Evolutionary conservation across 2,113 vertebrate genomes (phyloP).

Genomic region (Scomber japonicus): DNA sequence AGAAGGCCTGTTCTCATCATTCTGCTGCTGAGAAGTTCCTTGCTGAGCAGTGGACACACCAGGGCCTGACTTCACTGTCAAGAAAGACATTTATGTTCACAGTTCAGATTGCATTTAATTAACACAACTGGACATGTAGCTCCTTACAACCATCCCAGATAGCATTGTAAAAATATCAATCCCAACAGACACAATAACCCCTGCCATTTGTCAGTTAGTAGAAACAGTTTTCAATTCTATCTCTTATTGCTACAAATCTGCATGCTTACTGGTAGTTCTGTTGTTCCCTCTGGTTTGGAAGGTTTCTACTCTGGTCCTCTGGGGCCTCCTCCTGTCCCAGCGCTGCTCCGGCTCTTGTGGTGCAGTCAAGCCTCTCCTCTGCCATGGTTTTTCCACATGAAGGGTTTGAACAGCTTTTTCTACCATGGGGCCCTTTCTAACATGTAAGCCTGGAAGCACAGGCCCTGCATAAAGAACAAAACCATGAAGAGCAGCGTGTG

Average conservation of each 20-base stretch:
- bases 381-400: constrained; percentile 81
- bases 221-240: not conserved
- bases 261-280: constrained; percentile 64
- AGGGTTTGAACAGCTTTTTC: constrained; percentile 96
- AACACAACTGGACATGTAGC: not conserved
- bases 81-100: constrained; percentile 7
- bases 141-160: not conserved
- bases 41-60: constrained; percentile 77
- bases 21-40: constrained; percentile 78
- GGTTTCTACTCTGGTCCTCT: constrained; percentile 72
- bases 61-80: constrained; percentile 60
- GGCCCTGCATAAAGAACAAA: constrained; percentile 69
- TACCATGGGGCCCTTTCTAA: constrained; percentile 93
- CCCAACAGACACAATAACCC: not conserved
- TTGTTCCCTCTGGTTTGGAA: constrained; percentile 46
- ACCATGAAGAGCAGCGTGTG: not conserved
- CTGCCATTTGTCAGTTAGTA: not conserved
- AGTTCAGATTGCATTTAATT: not conserved
- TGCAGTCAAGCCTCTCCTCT: constrained; percentile 71
- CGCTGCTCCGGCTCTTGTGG: constrained; percentile 58
- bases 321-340: constrained; percentile 74
- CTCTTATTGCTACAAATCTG: not conserved
- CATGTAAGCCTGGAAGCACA: constrained; percentile 84
- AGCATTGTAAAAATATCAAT: not conserved
- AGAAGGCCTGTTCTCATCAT: constrained; percentile 89